These are phyloP conservation scores for Orestias chungarensis DNA, from an alignment of 2,797 vertebrate species.

Conservation along the genomic window DNA sequence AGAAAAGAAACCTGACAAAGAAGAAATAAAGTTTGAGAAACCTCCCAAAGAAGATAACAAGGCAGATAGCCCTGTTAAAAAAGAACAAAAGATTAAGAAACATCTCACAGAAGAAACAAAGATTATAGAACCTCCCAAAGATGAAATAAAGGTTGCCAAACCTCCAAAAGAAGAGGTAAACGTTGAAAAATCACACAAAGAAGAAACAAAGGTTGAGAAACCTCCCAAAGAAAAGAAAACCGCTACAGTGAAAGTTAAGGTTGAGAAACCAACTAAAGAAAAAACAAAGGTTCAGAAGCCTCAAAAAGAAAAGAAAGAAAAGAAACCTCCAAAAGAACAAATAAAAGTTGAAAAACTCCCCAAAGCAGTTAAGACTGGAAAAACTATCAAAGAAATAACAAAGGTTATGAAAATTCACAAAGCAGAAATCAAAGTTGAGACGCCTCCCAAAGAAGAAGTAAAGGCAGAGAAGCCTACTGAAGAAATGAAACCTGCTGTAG, in stretches of 20 bases:
- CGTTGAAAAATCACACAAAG: neutral
- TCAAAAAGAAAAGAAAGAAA: constrained; percentile 1
- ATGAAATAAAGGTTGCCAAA: neutral
- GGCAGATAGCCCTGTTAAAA: neutral
- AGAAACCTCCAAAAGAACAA: constrained; percentile 1
- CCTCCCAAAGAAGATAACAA: neutral
- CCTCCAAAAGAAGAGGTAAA: neutral
- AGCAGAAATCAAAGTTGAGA: constrained; percentile 6
- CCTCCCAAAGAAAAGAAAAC: neutral
- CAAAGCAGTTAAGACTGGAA: neutral
- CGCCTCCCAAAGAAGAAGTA: constrained; percentile 15
- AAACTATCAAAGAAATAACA: constrained; percentile 17
- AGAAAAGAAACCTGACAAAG: neutral
- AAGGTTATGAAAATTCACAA: constrained; percentile 12
- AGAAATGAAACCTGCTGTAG: constrained; percentile 19
- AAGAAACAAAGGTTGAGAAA: neutral
- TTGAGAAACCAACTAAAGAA: fast-evolving
- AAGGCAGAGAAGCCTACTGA: neutral
- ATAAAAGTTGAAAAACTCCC: neutral
- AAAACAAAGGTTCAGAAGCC: neutral
- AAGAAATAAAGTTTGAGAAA: neutral
- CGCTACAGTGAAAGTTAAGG: too few species aligned
- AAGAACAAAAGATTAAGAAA: neutral
- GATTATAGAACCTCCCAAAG: fast-evolving
- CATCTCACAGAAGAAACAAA: neutral